Evolutionary conservation across 1,140 invertebrate species (phyloP), one percentile per base, ranked within the genome.

Genomic region (Drosophila carrolli): DNA sequence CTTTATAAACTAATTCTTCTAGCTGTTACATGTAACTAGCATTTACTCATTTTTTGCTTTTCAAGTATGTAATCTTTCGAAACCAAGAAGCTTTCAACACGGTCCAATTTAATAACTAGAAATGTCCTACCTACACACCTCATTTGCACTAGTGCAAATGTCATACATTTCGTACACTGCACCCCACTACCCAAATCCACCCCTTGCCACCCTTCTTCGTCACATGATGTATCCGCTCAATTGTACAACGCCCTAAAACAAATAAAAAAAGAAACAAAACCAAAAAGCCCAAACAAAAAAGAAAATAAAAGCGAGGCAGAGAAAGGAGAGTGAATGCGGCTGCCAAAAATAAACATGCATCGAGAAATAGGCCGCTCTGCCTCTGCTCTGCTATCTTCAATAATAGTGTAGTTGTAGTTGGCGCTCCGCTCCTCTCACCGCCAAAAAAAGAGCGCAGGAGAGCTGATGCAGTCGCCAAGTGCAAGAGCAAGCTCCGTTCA

Each of bases 301-400:
- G 32, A 65, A 59, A 78, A 40, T 43, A 56, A 59, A 61, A 43
- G 56, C 56, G 43, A 43, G 44, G 70, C 59, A 38, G 53, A 56
- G 54, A 78, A 82, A 66, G 75, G 76, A 88, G 79, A 88, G 83
- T 88, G 83, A 82, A 88, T 88, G 79, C 72, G 72, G 47, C 58
- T 73, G 54, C 79, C 79, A 77, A 80, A 88, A 83, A 89, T 89
- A 88, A 88, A 88, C 79, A 83, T 83, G 76, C 76, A 75, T 61
- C 68, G 84, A 76, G 75, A 88, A 88, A 83, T 88, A 83, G 84
- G 84, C 76, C 84, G 83, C 70, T 55, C 66, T 70, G 56, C 43
- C 63, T 60, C 72, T 79, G 83, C 70, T 66, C 70, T 23, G 51
- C 71, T 44, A 65, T 61, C 43, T 43, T 29, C n/a, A 50, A 47